These are phyloP conservation scores for Sebastes cheni DNA, from an alignment of 2,797 vertebrate genomes.

Conservation along the genomic window DNA sequence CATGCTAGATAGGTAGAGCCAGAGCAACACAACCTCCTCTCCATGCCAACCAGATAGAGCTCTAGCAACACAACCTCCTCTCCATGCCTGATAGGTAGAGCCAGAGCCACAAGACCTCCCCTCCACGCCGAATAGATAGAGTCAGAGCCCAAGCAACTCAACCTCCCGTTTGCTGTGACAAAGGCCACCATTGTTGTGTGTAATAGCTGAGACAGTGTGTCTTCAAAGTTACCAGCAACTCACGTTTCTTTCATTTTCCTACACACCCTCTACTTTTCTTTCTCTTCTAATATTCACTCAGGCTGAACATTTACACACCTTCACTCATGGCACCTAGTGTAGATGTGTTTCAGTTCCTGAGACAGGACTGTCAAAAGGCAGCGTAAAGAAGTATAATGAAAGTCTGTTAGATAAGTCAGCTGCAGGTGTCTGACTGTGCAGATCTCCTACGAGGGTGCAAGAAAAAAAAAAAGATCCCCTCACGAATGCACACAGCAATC, in stretches of 20 bases:
- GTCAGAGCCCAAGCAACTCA: no score
- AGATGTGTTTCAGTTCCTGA: not conserved
- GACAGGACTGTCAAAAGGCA: not conserved
- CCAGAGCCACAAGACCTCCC: no score
- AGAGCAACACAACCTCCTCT: no score
- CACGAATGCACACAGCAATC: slow-evolving; percentile 72
- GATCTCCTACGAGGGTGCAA: slow-evolving; percentile 33
- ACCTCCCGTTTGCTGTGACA: not conserved
- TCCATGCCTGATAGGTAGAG: no score
- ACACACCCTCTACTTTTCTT: not conserved
- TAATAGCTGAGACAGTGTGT: not conserved
- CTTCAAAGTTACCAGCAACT: not conserved
- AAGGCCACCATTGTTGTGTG: not conserved
- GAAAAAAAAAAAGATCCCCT: slow-evolving; percentile 34
- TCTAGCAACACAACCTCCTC: no score
- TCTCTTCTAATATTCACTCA: not conserved
- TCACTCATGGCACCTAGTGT: not conserved
- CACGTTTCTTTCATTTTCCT: not conserved
- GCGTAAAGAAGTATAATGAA: slow-evolving; percentile 36
- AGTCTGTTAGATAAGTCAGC: slow-evolving; percentile 38
- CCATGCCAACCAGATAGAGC: no score
- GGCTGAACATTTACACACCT: not conserved
- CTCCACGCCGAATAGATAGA: no score
- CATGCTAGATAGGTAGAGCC: no score
- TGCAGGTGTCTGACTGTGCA: slow-evolving; percentile 48